Percentiles rank a stretch among this genome's conserved stretches.
These are phyloP conservation scores for Tapirus terrestris DNA, from an alignment of 2,113 vertebrate genomes.

Conservation along the genomic window DNA sequence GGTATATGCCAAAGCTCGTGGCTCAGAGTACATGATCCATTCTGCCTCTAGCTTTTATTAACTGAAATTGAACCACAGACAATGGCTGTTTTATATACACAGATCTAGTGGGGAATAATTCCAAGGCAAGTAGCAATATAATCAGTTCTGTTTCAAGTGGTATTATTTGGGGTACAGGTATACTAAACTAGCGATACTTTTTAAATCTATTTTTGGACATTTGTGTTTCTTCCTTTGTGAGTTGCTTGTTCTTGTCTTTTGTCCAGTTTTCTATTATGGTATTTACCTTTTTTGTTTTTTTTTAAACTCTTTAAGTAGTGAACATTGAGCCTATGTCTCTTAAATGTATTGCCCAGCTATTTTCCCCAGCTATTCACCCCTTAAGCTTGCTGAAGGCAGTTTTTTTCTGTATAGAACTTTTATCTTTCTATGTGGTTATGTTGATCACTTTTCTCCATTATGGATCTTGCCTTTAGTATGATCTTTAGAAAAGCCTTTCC, in stretches of 20 bases:
- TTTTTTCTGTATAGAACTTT: neutral
- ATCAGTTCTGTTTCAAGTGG: neutral
- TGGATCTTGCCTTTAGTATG: neutral
- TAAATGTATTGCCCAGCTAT: neutral
- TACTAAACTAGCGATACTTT: neutral
- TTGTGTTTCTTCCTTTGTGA: neutral
- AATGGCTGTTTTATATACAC: neutral
- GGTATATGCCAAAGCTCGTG: neutral
- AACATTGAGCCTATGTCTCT: neutral
- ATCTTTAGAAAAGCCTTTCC: neutral
- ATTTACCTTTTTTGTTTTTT: neutral
- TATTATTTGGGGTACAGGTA: neutral
- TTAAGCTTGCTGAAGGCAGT: neutral
- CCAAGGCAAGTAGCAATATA: neutral
- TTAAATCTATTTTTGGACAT: neutral
- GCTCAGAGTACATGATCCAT: neutral
- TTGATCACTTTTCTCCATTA: neutral
- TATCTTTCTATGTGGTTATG: neutral
- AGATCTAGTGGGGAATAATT: neutral
- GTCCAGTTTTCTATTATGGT: neutral
- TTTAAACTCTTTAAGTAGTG: neutral
- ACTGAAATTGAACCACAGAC: neutral
- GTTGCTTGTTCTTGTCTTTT: neutral
- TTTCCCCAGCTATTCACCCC: neutral
- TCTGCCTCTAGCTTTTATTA: neutral